A percentile compares a stretch with the other conserved stretches of the same genome.
phyloP scores from a whole-genome alignment of 1,140 invertebrate species.

The Cydia fagiglandana region DNA sequence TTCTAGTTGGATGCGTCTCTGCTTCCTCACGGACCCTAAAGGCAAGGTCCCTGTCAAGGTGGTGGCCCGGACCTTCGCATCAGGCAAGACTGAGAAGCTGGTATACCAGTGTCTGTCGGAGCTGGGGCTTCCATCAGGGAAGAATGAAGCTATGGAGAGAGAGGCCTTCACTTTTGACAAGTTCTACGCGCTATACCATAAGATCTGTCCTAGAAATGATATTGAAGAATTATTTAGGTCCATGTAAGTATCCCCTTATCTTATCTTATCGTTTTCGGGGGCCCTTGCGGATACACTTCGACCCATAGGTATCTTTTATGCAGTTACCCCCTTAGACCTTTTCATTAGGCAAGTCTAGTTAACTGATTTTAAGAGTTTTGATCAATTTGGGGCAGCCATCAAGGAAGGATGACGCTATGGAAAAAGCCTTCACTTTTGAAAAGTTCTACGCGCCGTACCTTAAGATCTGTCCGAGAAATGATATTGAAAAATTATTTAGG shows the following conservation, averaged over 20 bases:
- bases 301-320: no score
- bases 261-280: no score
- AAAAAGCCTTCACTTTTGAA: slow-evolving; percentile 98
- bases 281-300: no score
- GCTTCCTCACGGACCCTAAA: slow-evolving; percentile 94
- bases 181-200: slow-evolving; percentile 99
- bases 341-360: background rate
- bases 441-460: slow-evolving; percentile 99
- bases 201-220: slow-evolving; percentile 99
- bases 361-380: no score
- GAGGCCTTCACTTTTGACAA: slow-evolving; percentile 99
- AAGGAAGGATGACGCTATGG: slow-evolving; percentile 99
- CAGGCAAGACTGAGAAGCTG: slow-evolving; percentile 97
- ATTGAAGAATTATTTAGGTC: slow-evolving; percentile 99
- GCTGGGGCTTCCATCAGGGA: slow-evolving; percentile 95
- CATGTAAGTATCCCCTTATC: slow-evolving; percentile 94
- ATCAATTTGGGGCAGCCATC: slow-evolving; percentile 89
- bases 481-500: slow-evolving; percentile 99
- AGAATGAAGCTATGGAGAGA: slow-evolving; percentile 97
- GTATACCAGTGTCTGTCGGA: slow-evolving; percentile 97
- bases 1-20: slow-evolving; percentile 97
- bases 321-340: no score
- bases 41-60: slow-evolving; percentile 98
- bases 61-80: slow-evolving; percentile 98
- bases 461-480: slow-evolving; percentile 99